Evolutionary conservation across 2,113 vertebrate species (phyloP).

Genomic region (Camelus dromedarius): DNA sequence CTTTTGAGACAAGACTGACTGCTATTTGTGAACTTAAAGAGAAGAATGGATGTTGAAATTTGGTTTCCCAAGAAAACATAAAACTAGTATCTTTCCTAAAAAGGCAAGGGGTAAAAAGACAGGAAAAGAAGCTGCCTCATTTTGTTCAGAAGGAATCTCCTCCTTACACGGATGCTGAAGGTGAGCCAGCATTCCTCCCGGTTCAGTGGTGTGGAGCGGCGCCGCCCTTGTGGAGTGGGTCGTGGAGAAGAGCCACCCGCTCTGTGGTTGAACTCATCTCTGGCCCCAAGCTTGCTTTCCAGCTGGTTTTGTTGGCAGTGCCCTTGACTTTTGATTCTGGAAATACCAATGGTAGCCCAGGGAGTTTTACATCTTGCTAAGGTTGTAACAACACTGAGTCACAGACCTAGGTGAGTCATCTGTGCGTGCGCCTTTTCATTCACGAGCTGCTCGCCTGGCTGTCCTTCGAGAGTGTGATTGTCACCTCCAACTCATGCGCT

Average conservation of each 20-base stretch:
- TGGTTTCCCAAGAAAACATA: not conserved
- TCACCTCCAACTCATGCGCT: not conserved
- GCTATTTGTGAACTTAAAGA: not conserved
- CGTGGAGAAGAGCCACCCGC: not conserved
- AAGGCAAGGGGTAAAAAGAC: not conserved
- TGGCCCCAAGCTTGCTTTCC: not conserved
- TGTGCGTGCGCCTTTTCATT: accelerated
- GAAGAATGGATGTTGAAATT: not conserved
- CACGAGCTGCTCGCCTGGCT: no score
- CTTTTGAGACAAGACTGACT: not conserved
- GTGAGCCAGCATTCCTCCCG: not conserved
- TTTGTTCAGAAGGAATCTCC: not conserved
- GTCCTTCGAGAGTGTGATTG: not conserved
- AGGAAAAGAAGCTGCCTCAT: not conserved
- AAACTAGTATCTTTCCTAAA: not conserved
- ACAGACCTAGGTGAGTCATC: not conserved
- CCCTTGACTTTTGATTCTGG: not conserved
- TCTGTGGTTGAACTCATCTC: not conserved
- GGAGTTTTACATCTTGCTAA: not conserved
- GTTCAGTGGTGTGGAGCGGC: not conserved
- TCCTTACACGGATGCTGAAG: not conserved
- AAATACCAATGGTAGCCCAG: not conserved
- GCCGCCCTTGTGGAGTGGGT: accelerated
- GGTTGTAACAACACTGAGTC: not conserved
- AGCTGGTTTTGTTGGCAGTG: not conserved